Base-by-base conservation (phyloP, 2,113 vertebrate species). In the Puntigrus tetrazona region DNA sequence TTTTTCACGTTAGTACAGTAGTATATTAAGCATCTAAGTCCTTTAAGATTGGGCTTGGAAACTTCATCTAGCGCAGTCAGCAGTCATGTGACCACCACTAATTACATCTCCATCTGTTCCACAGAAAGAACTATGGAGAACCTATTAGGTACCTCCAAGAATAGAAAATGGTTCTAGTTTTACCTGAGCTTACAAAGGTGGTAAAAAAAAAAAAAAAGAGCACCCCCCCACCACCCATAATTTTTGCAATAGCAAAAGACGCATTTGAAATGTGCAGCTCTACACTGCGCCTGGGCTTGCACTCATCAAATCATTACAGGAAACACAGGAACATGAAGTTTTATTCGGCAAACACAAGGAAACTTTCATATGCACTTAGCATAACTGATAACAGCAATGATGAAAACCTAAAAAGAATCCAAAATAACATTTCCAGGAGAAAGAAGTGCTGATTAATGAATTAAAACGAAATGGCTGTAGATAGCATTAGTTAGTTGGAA, bases 21-120 rank as follows among this genome's bases (percentile, higher is more conserved):
- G 18, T 10, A 22, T 4, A 36, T 38, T 22, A 22, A 69, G 36
- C 20, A 69, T 36, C 8, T 2, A 69, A 69, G 9, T 38, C 34
- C 65, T 67, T 67, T 10, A 67, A 38, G 4, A 69, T n/a, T 9
- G 38, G 34, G 20, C 18, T 5, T 70, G 34, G 20, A 31, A 50
- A 55, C 5, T 52, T 22, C 9, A 41, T 9, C 31, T n/a, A 50
- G 69, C 29, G 0, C 14, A 38, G 69, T 79, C 69, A 81, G 7
- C 84, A 36, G 63, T 85, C 88, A 78, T 22, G 81, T 87, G 83
- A 85, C 27, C 74, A 5, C 22, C 20, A 59, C 61, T 83, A 85
- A 81, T 72, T 61, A 36, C 16, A 41, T 25, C 34, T 8, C 85
- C 86, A 85, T 86, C 84, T 85, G 84, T 87, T 73, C 13, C 2